A percentile compares a stretch with the other conserved stretches of the same genome.
Evolutionary conservation across 1,140 invertebrate species (phyloP).

Genomic region (Alviniconcha marisindica): DNA sequence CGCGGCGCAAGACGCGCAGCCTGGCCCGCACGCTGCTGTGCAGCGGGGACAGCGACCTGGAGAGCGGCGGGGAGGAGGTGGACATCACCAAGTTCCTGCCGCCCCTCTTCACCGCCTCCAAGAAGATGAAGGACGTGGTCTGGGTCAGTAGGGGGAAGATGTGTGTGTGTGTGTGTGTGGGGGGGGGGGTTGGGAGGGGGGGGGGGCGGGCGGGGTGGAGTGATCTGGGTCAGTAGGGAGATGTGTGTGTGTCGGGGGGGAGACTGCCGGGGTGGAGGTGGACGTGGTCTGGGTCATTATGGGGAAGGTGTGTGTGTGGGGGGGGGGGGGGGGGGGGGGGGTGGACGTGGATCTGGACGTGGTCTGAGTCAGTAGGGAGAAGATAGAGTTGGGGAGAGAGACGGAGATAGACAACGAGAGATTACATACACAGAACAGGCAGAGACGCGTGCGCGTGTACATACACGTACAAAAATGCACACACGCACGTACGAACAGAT

Average conservation of each 20-base stretch:
- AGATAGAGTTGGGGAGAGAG: too few species aligned
- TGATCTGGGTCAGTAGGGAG: conserved; percentile 78
- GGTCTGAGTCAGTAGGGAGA: conserved; percentile 79
- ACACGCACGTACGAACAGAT: background rate
- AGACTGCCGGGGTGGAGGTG: too few species aligned
- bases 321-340: background rate
- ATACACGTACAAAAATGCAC: background rate
- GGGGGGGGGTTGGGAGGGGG: background rate
- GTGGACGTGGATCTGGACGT: conserved; percentile 66
- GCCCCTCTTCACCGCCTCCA: conserved; percentile 79
- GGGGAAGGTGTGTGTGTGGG: conserved; percentile 22
- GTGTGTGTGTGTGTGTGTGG: conserved; percentile 21
- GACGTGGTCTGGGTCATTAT: too few species aligned
- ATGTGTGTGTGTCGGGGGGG: too few species aligned
- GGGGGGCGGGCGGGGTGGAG: conserved; percentile 57
- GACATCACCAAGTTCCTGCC: conserved; percentile 76
- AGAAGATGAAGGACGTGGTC: conserved; percentile 80
- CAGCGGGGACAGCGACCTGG: conserved; percentile 65
- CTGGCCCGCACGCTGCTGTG: conserved; percentile 69
- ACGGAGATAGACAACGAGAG: too few species aligned
- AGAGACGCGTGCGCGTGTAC: conserved; percentile 4
- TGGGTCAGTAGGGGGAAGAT: conserved; percentile 76
- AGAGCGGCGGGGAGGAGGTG: conserved; percentile 49
- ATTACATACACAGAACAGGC: too few species aligned
- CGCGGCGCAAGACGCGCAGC: conserved; percentile 55